Percentiles rank a stretch among this genome's conserved stretches.
Conservation (phyloP, 2,113 vertebrate genomes). For the Clarias gariepinus region DNA sequence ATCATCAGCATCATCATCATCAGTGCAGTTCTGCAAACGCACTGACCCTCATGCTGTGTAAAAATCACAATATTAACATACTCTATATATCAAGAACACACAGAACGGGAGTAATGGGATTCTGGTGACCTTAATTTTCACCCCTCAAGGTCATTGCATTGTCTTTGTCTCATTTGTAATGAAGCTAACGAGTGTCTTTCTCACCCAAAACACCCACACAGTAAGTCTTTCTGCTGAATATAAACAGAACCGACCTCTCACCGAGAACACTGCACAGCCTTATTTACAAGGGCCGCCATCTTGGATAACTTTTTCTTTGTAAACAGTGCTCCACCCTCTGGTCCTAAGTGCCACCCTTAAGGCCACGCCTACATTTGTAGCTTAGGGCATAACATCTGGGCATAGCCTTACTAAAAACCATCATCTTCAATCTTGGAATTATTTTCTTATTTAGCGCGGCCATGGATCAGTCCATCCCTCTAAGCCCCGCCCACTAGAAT, state of each 20-base stretch:
- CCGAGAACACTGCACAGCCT: not conserved
- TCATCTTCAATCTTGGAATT: not conserved
- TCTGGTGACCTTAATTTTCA: not conserved
- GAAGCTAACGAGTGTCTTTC: not conserved
- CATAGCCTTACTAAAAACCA: not conserved
- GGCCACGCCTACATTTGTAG: not conserved
- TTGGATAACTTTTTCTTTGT: not conserved
- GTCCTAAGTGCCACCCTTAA: not conserved
- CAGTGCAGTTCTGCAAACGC: not conserved
- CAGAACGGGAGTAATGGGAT: not conserved
- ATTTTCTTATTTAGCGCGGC: not conserved
- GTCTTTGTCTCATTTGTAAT: not conserved
- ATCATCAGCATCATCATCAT: constrained; percentile 1
- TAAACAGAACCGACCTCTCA: not conserved
- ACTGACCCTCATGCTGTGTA: not conserved
- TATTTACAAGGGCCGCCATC: not conserved
- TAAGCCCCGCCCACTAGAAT: not conserved
- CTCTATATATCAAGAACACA: not conserved
- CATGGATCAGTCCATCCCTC: not conserved
- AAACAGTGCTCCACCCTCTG: not conserved
- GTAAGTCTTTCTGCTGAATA: not conserved
- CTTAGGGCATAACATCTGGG: not conserved
- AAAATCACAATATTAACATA: not conserved
- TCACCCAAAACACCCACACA: not conserved
- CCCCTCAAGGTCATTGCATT: not conserved